These are phyloP conservation scores for Lithobates pipiens DNA, from an alignment of 2,797 vertebrate species.

Conservation along the genomic window DNA sequence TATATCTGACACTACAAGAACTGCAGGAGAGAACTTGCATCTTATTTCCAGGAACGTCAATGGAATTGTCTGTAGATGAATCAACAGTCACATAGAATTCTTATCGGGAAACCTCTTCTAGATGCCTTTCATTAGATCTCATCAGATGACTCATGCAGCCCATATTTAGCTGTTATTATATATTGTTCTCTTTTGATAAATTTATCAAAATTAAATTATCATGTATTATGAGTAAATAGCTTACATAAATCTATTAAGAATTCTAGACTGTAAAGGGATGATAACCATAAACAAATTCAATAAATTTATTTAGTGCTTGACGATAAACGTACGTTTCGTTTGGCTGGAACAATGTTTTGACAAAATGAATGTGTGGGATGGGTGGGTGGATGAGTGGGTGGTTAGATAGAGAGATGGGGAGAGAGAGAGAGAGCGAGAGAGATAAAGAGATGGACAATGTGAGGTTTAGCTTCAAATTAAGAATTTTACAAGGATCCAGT, in stretches of 20 bases:
- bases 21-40: constrained; percentile 3
- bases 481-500: not conserved
- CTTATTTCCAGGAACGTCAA: not conserved
- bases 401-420: not conserved
- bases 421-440: too few relatives aligned
- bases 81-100: not conserved
- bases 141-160: not conserved
- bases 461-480: not conserved
- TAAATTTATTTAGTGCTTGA: not conserved
- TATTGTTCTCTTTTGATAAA: not conserved
- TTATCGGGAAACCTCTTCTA: not conserved
- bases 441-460: too few relatives aligned
- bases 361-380: not conserved
- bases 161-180: not conserved
- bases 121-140: not conserved
- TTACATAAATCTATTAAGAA: not conserved
- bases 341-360: not conserved
- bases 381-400: not conserved
- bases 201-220: not conserved
- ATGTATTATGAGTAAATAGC: too few relatives aligned
- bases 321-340: not conserved
- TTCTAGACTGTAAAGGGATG: not conserved
- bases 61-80: not conserved
- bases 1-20: not conserved
- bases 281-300: not conserved